Evolutionary conservation across 35 echinoderm and acorn worm genomes (phyloP).

Genomic region (Ophiothrix spiculata): DNA sequence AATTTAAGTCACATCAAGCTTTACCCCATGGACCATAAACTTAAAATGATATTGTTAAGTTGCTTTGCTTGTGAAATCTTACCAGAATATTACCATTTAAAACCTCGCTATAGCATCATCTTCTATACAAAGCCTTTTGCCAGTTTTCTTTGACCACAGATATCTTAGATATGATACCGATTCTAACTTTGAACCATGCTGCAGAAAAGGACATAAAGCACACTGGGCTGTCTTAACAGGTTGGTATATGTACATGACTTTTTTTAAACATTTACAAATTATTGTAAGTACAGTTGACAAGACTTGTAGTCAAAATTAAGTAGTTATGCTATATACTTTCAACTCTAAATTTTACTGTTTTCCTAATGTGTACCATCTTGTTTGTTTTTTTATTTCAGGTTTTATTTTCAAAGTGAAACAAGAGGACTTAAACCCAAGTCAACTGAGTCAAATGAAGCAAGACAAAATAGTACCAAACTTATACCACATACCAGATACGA

Average conservation of each 20-base stretch:
- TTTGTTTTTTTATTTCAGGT: not conserved
- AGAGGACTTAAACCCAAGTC: not conserved
- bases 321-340: not conserved
- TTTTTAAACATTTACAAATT: too few species aligned
- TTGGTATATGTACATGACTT: conserved; percentile 4
- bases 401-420: not conserved
- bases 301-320: not conserved
- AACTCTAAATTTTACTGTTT: not conserved
- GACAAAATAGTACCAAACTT: not conserved
- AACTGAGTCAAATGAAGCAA: not conserved
- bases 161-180: conserved; percentile 70
- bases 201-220: conserved; percentile 57
- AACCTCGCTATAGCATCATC: not conserved
- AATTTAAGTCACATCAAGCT: not conserved
- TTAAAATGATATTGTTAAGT: not conserved
- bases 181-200: conserved; percentile 47
- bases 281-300: not conserved
- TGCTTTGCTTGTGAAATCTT: not conserved
- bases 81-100: not conserved
- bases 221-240: conserved; percentile 83
- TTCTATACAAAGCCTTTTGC: not conserved
- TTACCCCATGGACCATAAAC: not conserved
- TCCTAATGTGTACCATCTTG: not conserved
- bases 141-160: not conserved
- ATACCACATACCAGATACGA: not conserved